A percentile compares a stretch with the other conserved stretches of the same genome.
These are phyloP conservation scores for Eupleurogrammus muticus DNA, from an alignment of 2,797 vertebrate species.

Conservation along the genomic window DNA sequence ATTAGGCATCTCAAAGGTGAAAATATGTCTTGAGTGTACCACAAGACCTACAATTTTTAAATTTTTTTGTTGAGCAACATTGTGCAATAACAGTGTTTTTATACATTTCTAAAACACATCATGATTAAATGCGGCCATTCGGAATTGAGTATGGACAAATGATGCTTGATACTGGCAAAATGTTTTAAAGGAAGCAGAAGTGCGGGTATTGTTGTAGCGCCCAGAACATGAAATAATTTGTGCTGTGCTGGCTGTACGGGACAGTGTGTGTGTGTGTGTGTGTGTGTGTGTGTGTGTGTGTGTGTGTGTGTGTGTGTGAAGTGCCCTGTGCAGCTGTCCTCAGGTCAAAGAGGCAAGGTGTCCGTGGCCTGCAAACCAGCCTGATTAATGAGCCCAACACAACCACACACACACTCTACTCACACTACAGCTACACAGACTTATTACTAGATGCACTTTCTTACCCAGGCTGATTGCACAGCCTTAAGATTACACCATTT, in stretches of 20 bases:
- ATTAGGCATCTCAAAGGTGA: conserved; percentile 79
- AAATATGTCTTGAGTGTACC: conserved; percentile 59
- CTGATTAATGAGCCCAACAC: conserved; percentile 73
- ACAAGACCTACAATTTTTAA: conserved; percentile 25
- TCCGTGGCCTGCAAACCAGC: conserved; percentile 57
- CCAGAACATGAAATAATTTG: conserved; percentile 34
- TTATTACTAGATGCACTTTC: conserved; percentile 38
- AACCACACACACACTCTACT: conserved; percentile 42
- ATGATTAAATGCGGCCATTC: background rate
- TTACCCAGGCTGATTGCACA: conserved; percentile 18
- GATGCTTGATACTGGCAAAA: background rate
- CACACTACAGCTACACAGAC: conserved; percentile 12
- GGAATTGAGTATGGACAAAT: conserved; percentile 7
- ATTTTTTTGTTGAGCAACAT: conserved; percentile 2
- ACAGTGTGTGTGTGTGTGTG: conserved; percentile 14
- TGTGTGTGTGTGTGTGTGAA: conserved; percentile 10
- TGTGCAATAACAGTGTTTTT: background rate
- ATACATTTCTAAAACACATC: background rate
- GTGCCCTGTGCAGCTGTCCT: conserved; percentile 54
- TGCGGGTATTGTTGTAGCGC: conserved; percentile 17
- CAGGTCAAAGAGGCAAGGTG: conserved; percentile 67
- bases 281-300: conserved; percentile 13
- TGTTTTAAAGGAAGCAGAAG: background rate
- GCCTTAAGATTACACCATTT: background rate
- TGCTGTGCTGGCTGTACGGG: conserved; percentile 32